A percentile compares a stretch with the other conserved stretches of the same genome.
Evolutionary conservation across 92 coral and sea anemone species (phyloP).

Genomic region (Siderastrea siderea): DNA sequence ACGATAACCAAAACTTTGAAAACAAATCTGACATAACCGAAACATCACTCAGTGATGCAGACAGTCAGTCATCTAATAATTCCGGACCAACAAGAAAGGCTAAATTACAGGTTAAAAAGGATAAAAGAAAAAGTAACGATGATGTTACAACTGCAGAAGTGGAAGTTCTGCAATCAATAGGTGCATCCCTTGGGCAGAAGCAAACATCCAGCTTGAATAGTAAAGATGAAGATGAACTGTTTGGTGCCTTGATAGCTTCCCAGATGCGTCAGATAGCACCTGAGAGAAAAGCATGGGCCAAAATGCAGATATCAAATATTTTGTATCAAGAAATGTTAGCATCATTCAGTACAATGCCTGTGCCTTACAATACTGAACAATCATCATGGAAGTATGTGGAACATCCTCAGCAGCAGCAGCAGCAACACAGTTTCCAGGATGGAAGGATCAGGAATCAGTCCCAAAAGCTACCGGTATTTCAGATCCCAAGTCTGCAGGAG

Average conservation of each 20-base stretch:
- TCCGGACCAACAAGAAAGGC: constrained; percentile 27
- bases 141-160: constrained; percentile 50
- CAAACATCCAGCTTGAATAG: background rate
- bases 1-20: constrained; percentile 29
- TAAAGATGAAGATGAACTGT: constrained; percentile 69
- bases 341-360: constrained; percentile 23
- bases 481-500: constrained; percentile 26
- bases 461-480: constrained; percentile 27
- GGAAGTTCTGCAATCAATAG: constrained; percentile 34
- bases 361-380: constrained; percentile 34
- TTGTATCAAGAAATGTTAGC: constrained; percentile 64
- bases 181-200: constrained; percentile 34
- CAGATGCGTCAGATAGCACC: constrained; percentile 67
- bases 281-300: constrained; percentile 39
- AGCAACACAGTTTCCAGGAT: constrained; percentile 46
- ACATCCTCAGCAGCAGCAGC: constrained; percentile 28
- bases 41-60: constrained; percentile 31
- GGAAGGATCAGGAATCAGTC: constrained; percentile 9
- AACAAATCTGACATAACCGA: constrained; percentile 30
- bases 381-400: constrained; percentile 31
- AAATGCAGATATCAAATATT: constrained; percentile 72
- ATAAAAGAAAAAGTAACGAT: background rate
- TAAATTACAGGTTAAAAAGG: constrained; percentile 15
- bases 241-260: constrained; percentile 58
- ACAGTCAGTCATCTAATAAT: constrained; percentile 32